phyloP scores from a whole-genome alignment of 2,888 invertebrate genomes.

The Scaptomyza parva region DNA sequence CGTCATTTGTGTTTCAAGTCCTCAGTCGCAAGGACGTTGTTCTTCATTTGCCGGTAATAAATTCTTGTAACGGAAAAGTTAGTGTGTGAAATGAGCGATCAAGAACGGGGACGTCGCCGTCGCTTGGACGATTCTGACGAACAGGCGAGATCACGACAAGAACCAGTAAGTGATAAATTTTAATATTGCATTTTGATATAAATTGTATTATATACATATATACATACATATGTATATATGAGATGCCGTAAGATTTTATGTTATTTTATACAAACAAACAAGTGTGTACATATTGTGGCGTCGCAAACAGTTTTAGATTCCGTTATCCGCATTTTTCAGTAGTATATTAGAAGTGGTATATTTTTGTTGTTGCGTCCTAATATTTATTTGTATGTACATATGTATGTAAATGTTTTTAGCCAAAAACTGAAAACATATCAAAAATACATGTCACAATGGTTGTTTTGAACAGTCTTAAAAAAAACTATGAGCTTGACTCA shows the following conservation, averaged over 20 bases:
- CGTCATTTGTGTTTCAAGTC: slow-evolving; percentile 13
- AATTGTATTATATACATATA: too few species aligned
- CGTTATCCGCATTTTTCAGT: slow-evolving; percentile 30
- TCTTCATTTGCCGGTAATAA: accelerated
- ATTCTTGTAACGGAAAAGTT: neutral
- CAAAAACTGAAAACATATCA: too few species aligned
- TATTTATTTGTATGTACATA: too few species aligned
- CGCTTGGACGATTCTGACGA: slow-evolving; percentile 1
- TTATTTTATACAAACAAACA: neutral
- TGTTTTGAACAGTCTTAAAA: too few species aligned
- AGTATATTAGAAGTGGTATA: neutral
- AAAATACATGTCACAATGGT: too few species aligned
- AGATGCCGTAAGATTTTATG: neutral
- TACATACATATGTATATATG: neutral
- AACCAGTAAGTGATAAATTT: slow-evolving; percentile 35
- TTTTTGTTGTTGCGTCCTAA: slow-evolving; percentile 20
- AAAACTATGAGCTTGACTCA: too few species aligned
- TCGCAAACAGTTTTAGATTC: neutral
- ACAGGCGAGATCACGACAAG: neutral
- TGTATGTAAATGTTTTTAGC: too few species aligned
- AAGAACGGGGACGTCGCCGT: slow-evolving; percentile 49
- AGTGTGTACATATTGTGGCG: too few species aligned
- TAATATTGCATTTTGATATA: neutral
- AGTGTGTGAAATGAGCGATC: slow-evolving; percentile 28
- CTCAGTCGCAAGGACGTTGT: neutral